Evolutionary conservation across 2,888 invertebrate species (phyloP), one percentile per base, ranked within the genome.

Genomic region (Chloromyia formosa): DNA sequence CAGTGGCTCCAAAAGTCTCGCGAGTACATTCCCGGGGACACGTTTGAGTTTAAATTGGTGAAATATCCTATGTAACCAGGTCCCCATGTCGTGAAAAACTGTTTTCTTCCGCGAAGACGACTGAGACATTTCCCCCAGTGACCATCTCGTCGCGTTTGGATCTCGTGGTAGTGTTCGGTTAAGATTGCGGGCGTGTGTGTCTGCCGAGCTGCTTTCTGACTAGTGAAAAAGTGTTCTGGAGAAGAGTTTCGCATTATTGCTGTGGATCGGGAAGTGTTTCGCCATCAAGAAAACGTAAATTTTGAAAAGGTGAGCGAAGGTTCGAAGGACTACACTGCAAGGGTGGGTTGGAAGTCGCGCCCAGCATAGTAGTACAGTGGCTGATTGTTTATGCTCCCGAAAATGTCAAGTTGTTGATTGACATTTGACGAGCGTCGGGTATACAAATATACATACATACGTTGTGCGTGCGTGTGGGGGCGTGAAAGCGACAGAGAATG

Each of bases 321-420:
- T 20, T 61, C n/a, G 9, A 22, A 9, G 12, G 42, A 9, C 7
- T 12, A 9, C 5, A 12, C 7, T 5, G 7, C 42, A 9, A 42
- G 42, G 42, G 5, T 9, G 12, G 42, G 42, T 5, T 42, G 12
- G 7, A 12, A 42, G 12, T 42, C 42, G 42, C 42, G 18, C 20
- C 7, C 18, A 61, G 35, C 16, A n/a, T 12, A n/a, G 58, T 7
- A 20, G 58, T 27, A 1, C 18, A 16, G 18, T 5, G 64, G 56
- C 45, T 16, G 69, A 64, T 75, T 76, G 76, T 76, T 73, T 76
- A 75, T 75, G 60, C 71, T 45, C 20, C 45, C 20, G 40, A 69
- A 73, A 61, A 62, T 69, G 73, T 75, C 73, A 73, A 69, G 56
- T 53, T 40, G 68, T 69, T 76, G 75, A 76, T 76, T 76, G 76